Conservation (phyloP, 2,888 invertebrate genomes). For the Latheticus oryzae region DNA sequence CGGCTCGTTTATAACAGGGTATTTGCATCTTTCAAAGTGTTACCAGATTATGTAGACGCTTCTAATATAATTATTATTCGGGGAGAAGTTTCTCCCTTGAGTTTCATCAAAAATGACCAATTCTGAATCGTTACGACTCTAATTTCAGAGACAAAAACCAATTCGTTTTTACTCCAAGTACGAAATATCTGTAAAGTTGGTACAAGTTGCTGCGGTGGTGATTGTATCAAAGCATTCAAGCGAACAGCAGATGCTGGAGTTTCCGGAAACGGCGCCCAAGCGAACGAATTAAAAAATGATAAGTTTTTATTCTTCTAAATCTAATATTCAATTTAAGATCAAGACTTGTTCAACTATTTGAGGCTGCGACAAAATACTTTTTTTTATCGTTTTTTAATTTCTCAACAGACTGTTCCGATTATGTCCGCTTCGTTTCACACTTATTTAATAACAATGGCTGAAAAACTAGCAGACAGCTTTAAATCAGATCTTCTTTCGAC, state of each 20-base stretch:
- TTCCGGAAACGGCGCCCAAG: slow-evolving; percentile 45
- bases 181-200: slow-evolving; percentile 43
- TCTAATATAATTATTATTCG: slow-evolving; percentile 37
- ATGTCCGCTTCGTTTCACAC: slow-evolving; percentile 60
- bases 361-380: slow-evolving; percentile 10
- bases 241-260: slow-evolving; percentile 47
- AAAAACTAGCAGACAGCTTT: slow-evolving; percentile 52
- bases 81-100: slow-evolving; percentile 8
- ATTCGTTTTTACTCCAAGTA: slow-evolving; percentile 19
- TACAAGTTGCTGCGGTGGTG: slow-evolving; percentile 46
- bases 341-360: slow-evolving; percentile 18
- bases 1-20: slow-evolving; percentile 56
- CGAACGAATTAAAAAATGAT: slow-evolving; percentile 49
- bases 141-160: slow-evolving; percentile 7
- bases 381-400: slow-evolving; percentile 48
- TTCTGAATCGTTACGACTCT: slow-evolving; percentile 8
- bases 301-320: slow-evolving; percentile 34
- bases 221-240: slow-evolving; percentile 40
- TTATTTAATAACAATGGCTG: slow-evolving; percentile 62
- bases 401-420: slow-evolving; percentile 57
- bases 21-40: slow-evolving; percentile 54
- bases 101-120: slow-evolving; percentile 35
- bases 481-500: slow-evolving; percentile 45
- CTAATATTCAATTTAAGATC: slow-evolving; percentile 10
- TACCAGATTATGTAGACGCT: slow-evolving; percentile 38